Conservation (phyloP, 2,888 invertebrate genomes). For the Merodon equestris region DNA sequence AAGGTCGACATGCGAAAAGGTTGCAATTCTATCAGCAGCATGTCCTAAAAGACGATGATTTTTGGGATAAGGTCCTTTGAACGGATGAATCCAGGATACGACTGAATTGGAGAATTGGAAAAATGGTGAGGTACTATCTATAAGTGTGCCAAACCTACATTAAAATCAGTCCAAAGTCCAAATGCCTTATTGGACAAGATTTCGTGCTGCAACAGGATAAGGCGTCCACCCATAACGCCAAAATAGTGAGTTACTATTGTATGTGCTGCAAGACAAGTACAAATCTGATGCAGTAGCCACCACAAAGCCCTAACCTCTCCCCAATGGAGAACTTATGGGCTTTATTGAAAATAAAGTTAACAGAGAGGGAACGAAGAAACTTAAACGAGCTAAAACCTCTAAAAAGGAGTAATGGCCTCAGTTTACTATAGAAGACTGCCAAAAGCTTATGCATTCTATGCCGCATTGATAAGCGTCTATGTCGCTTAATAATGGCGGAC, state of each 20-base stretch:
- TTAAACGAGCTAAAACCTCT: constrained; percentile 8
- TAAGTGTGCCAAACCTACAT: neutral
- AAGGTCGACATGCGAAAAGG: too few relatives aligned
- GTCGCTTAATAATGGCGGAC: neutral
- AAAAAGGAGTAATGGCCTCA: constrained; percentile 5
- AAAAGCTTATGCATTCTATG: constrained; percentile 25
- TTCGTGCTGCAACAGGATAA: too few relatives aligned
- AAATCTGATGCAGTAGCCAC: constrained; percentile 19
- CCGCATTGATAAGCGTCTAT: constrained; percentile 6
- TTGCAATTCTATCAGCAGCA: too few relatives aligned
- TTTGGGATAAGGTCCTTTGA: too few relatives aligned
- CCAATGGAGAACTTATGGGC: constrained; percentile 15
- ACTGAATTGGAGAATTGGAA: too few relatives aligned
- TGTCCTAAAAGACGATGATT: too few relatives aligned
- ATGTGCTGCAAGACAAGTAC: constrained; percentile 6
- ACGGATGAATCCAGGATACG: too few relatives aligned
- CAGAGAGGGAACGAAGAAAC: constrained; percentile 14
- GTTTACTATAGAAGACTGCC: constrained; percentile 18
- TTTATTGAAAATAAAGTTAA: constrained; percentile 12
- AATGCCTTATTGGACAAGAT: too few relatives aligned
- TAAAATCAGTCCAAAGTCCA: neutral
- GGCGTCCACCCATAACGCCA: too few relatives aligned
- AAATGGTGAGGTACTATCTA: too few relatives aligned
- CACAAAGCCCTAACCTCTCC: constrained; percentile 27
- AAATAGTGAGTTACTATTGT: too few relatives aligned